Evolutionary conservation across 1,140 invertebrate genomes (phyloP).

Genomic region (Eulimnadia texana): DNA sequence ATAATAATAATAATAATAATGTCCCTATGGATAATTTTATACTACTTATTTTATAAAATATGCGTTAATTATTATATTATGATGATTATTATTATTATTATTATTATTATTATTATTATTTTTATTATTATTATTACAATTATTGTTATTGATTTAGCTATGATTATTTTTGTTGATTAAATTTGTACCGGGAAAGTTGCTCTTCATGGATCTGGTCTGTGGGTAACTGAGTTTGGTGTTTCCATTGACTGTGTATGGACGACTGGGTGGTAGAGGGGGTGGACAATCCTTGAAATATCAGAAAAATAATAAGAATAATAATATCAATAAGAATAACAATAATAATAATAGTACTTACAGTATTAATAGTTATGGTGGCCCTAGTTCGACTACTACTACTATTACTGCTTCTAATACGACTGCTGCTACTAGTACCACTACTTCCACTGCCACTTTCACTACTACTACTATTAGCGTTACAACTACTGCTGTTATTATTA

Average conservation of each 20-base stretch:
- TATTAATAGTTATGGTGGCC: not conserved
- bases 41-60: too few species aligned
- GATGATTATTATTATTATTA: not conserved
- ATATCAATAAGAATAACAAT: constrained; percentile 18
- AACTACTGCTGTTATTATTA: not conserved
- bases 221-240: constrained; percentile 88
- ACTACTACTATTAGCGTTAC: not conserved
- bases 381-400: not conserved
- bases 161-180: not conserved
- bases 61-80: not conserved
- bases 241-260: constrained; percentile 74
- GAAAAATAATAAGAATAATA: not conserved
- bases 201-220: constrained; percentile 77
- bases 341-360: not conserved
- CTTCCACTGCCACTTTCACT: not conserved
- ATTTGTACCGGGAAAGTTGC: constrained; percentile 56
- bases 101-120: not conserved
- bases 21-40: too few species aligned
- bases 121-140: not conserved
- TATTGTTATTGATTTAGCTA: not conserved
- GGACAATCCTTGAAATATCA: constrained; percentile 56
- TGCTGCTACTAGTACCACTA: not conserved
- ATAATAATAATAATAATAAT: too few species aligned
- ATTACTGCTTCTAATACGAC: not conserved
- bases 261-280: constrained; percentile 72